Percentiles rank a stretch among this genome's conserved stretches.
These are phyloP conservation scores for Caloenas nicobarica DNA, from an alignment of 2,113 vertebrate species.

Conservation along the genomic window DNA sequence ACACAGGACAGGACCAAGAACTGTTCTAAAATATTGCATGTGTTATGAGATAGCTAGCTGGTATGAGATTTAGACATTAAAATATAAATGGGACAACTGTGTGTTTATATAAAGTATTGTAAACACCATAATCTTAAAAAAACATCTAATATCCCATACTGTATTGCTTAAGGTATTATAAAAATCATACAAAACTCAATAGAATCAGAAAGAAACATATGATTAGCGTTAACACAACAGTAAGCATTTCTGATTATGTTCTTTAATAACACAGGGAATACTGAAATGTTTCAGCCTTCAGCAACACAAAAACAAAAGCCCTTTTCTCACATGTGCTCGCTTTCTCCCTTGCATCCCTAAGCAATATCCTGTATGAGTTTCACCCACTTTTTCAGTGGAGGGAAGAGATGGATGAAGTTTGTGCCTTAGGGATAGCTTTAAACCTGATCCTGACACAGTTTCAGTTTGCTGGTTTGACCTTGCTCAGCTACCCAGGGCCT, in stretches of 20 bases:
- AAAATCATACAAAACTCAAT: neutral
- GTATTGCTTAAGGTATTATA: neutral
- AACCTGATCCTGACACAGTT: slow-evolving; percentile 53
- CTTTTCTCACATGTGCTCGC: neutral
- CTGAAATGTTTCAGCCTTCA: neutral
- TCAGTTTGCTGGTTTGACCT: slow-evolving; percentile 48
- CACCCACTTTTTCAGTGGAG: neutral
- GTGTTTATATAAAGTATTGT: neutral
- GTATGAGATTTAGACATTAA: neutral
- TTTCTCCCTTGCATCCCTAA: neutral
- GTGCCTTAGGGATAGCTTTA: slow-evolving; percentile 47
- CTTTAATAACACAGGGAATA: neutral
- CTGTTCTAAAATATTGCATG: neutral
- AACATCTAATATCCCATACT: neutral
- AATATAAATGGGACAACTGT: neutral
- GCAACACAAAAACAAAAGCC: neutral
- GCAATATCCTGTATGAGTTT: neutral
- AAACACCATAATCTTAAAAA: neutral
- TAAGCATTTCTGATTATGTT: neutral
- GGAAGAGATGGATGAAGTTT: neutral
- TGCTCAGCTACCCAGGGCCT: neutral
- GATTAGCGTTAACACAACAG: neutral
- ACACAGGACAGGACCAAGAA: neutral
- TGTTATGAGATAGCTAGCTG: neutral
- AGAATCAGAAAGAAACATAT: neutral